A percentile compares a stretch with the other conserved stretches of the same genome.
Conservation (phyloP, 37 sponge, comb jelly and placozoan species). For the Bolinopsis microptera region DNA sequence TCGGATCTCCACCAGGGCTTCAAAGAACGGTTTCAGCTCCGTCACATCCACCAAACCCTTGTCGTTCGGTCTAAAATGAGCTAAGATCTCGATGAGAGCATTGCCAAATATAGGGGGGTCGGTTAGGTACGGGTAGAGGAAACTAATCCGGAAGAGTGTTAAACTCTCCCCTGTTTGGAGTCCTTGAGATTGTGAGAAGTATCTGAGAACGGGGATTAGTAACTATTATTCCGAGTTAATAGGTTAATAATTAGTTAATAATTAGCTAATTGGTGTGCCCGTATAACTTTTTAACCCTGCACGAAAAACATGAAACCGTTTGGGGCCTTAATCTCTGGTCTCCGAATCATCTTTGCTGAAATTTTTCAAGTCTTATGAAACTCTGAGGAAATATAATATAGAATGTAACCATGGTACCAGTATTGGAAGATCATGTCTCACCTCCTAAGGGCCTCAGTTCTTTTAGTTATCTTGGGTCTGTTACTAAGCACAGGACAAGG, state of each 20-base stretch:
- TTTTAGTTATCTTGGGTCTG: constrained; percentile 47
- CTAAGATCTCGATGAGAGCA: background rate
- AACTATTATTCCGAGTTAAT: too few species aligned
- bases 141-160: background rate
- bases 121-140: constrained; percentile 41
- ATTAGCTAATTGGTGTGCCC: too few species aligned
- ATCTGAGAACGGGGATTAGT: background rate
- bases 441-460: constrained; percentile 31
- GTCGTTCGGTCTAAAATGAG: constrained; percentile 18
- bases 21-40: constrained; percentile 14
- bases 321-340: too few species aligned
- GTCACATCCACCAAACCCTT: constrained; percentile 41
- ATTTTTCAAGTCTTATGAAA: too few species aligned
- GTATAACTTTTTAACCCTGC: too few species aligned
- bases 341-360: too few species aligned
- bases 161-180: background rate
- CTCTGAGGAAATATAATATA: too few species aligned
- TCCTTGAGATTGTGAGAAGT: background rate
- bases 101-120: constrained; percentile 14
- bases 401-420: too few species aligned
- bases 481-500: constrained; percentile 33
- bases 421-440: too few species aligned
- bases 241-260: background rate
- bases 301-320: too few species aligned
- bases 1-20: background rate